phyloP scores from a whole-genome alignment of 1,140 invertebrate species.

The Diplogasteroides magnus region DNA sequence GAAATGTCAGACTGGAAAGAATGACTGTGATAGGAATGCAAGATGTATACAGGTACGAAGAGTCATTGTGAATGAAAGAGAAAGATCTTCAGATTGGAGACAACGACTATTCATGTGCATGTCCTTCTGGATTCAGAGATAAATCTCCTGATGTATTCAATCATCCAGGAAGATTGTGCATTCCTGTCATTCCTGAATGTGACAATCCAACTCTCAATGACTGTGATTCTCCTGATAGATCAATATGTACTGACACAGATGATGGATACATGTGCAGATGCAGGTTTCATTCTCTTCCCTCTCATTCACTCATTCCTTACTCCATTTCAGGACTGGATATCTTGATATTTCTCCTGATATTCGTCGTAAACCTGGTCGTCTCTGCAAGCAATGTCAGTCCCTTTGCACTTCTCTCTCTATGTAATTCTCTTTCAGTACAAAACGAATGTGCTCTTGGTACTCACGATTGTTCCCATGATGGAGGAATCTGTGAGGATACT shows the following conservation, averaged over 20 bases:
- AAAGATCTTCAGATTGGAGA: conserved; percentile 37
- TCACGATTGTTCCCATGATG: conserved; percentile 49
- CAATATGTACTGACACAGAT: conserved; percentile 53
- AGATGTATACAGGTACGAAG: conserved; percentile 34
- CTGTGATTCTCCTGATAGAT: conserved; percentile 51
- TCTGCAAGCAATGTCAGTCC: conserved; percentile 47
- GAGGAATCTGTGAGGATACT: conserved; percentile 54
- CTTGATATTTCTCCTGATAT: conserved; percentile 54
- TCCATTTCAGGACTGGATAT: conserved; percentile 25
- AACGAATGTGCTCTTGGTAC: conserved; percentile 52
- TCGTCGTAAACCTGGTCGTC: conserved; percentile 44
- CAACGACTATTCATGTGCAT: conserved; percentile 44
- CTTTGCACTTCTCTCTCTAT: conserved; percentile 15
- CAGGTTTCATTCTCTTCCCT: conserved; percentile 25
- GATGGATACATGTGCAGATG: conserved; percentile 51
- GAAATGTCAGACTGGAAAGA: conserved; percentile 26
- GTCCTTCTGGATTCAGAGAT: conserved; percentile 44
- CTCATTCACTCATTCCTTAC: background rate
- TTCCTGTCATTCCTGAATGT: conserved; percentile 55
- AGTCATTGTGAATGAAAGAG: too few relatives aligned
- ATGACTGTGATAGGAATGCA: conserved; percentile 52
- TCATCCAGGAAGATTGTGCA: conserved; percentile 45
- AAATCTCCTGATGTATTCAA: conserved; percentile 15
- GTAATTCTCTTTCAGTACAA: conserved; percentile 35
- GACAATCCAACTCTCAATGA: conserved; percentile 54